Base-by-base conservation (phyloP, 2,797 vertebrate species). In the Siniperca undulata region DNA sequence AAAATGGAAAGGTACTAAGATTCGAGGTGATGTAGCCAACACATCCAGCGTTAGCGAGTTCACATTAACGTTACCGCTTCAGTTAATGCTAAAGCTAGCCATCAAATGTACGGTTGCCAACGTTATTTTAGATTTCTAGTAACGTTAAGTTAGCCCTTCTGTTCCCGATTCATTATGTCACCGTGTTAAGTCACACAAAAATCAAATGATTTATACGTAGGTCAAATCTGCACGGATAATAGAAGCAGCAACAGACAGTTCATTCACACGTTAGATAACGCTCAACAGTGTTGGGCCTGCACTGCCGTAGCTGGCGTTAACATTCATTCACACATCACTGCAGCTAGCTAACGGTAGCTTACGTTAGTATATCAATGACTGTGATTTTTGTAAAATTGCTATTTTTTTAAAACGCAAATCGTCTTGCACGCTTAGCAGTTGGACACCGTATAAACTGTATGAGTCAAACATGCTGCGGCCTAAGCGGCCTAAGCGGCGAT, bases 201-300 rank as follows among this genome's bases (percentile, higher is more conserved):
- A 20, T 17, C 7, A 1, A 59, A 1, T 2, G 30, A 4, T 24
- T 17, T 11, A 17, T 2, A 44, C 0, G 1, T 1, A 12, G 12
- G 12, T 14, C 1, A 61, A 48, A 1, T 3, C 3, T 36, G 9
- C 2, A 9, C 0, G 6, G 12, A 65, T 20, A 64, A 27, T 0
- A 27, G 1, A 72, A 20, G 16, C n/a, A 66, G 59, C 48, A 48
- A 27, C 46, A 46, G 19, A 61, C 34, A 58, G 27, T 71, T 55
- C 55, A 76, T 74, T 12, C 64, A 74, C 74, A 84, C 48, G 78
- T 85, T 91, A 88, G 80, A 50, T 88, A 88, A 90, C 78, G 27
- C 17, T 52, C 14, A 59, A 4, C 50, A 74, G 7, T 14, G 62
- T 22, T 19, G 22, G 92, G 89, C 92, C 92, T 89, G 58, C 58